Conservation (phyloP, 2,797 vertebrate species). For the Amniataba percoides region DNA sequence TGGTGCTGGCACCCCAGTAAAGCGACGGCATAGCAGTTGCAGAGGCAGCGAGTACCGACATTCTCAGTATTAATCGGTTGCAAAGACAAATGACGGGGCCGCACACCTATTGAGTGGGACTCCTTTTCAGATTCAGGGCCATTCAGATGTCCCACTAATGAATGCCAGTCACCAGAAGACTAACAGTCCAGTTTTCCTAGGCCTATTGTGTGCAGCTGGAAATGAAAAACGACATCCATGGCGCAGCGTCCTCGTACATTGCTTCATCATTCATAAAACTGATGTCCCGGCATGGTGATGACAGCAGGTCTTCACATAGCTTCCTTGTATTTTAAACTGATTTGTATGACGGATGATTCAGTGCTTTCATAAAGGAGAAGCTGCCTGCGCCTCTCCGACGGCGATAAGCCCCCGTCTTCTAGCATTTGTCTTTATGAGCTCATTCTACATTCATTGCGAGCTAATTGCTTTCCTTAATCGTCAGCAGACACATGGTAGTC, state of each 20-base stretch:
- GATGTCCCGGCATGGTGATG: conserved; percentile 44
- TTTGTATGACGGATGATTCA: conserved; percentile 69
- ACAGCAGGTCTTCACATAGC: conserved; percentile 43
- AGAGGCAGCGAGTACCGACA: conserved; percentile 26
- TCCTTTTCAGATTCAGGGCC: conserved; percentile 31
- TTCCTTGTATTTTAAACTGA: conserved; percentile 51
- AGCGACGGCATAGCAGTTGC: background rate
- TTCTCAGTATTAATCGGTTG: conserved; percentile 36
- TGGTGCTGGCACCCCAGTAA: conserved; percentile 2
- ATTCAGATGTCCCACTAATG: conserved; percentile 49
- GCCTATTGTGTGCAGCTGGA: conserved; percentile 58
- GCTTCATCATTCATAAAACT: conserved; percentile 55
- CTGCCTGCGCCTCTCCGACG: conserved; percentile 50
- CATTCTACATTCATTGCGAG: conserved; percentile 63
- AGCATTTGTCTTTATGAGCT: conserved; percentile 70
- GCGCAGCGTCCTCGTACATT: conserved; percentile 22
- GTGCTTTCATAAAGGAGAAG: conserved; percentile 63
- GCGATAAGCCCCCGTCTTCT: conserved; percentile 67
- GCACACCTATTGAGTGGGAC: conserved; percentile 32
- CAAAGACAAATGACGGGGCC: conserved; percentile 36
- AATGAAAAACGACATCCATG: conserved; percentile 57
- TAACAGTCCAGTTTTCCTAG: conserved; percentile 33
- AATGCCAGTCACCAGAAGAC: conserved; percentile 37
- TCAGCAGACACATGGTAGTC: conserved; percentile 69
- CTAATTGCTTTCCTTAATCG: conserved; percentile 79